These are phyloP conservation scores for Hyposoter didymator DNA, from an alignment of 2,888 invertebrate species.

Conservation along the genomic window DNA sequence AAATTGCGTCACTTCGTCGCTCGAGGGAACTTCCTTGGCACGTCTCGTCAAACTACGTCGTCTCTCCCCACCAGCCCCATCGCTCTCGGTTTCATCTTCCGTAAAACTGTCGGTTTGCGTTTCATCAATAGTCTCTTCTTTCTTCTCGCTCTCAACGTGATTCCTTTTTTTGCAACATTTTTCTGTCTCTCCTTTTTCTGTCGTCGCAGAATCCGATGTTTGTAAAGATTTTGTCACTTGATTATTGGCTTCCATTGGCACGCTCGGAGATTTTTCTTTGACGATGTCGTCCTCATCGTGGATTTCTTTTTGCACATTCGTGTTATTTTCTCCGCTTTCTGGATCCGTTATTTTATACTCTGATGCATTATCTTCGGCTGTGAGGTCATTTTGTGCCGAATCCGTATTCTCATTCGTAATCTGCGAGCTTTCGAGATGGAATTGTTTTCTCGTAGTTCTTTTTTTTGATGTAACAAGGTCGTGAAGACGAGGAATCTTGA, in stretches of 20 bases:
- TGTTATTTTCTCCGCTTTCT: neutral
- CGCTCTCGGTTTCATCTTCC: conserved; percentile 61
- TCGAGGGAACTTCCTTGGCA: conserved; percentile 59
- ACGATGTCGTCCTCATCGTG: neutral
- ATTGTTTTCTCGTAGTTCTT: conserved; percentile 71
- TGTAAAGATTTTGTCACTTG: neutral
- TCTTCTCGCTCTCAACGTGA: neutral
- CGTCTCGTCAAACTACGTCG: conserved; percentile 55
- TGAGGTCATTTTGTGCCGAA: neutral
- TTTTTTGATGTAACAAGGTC: conserved; percentile 73
- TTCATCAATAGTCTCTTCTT: conserved; percentile 38
- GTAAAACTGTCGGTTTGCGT: conserved; percentile 58
- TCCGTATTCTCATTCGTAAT: conserved; percentile 3
- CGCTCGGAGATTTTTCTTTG: neutral
- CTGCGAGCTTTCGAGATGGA: conserved; percentile 66
- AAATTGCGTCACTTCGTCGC: conserved; percentile 51
- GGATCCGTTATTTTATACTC: neutral
- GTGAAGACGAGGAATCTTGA: conserved; percentile 76
- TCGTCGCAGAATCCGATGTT: neutral
- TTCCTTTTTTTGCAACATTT: conserved; percentile 24
- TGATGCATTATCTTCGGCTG: neutral
- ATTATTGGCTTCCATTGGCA: neutral
- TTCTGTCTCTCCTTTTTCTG: neutral
- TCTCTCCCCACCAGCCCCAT: conserved; percentile 42
- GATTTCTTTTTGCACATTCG: neutral